phyloP scores from a whole-genome alignment of 2,113 vertebrate genomes.

The Shinisaurus crocodilurus region DNA sequence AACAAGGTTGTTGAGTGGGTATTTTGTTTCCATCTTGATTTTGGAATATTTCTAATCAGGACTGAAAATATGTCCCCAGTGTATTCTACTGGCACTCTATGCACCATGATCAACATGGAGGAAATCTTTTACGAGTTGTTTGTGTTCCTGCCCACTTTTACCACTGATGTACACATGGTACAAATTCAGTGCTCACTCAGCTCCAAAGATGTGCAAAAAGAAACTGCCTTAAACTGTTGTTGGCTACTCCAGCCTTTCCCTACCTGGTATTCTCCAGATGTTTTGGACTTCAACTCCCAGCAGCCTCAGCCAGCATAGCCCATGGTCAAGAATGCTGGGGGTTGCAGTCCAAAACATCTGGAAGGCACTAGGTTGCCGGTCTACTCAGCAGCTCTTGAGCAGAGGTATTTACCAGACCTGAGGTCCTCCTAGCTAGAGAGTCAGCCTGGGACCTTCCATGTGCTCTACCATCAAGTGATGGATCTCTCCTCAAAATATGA shows the following conservation, averaged over 20 bases:
- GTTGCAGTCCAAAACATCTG: too few species aligned
- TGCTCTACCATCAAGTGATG: too few species aligned
- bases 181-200: too few species aligned
- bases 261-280: too few species aligned
- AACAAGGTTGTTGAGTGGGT: neutral
- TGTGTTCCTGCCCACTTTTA: neutral
- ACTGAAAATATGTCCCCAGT: neutral
- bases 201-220: neutral
- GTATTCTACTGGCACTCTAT: neutral
- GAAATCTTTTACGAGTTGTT: neutral
- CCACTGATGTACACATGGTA: neutral
- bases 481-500: too few species aligned
- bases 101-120: neutral
- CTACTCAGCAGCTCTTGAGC: too few species aligned
- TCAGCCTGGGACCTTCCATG: too few species aligned
- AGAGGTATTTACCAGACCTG: too few species aligned
- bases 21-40: neutral
- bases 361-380: too few species aligned
- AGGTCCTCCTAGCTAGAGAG: neutral
- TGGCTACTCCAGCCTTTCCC: neutral
- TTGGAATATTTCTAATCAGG: neutral
- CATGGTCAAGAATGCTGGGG: too few species aligned
- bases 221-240: neutral
- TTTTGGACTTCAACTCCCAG: too few species aligned
- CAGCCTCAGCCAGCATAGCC: too few species aligned